Conservation (phyloP, 2,797 vertebrate species). For the Loriculus beryllinus region DNA sequence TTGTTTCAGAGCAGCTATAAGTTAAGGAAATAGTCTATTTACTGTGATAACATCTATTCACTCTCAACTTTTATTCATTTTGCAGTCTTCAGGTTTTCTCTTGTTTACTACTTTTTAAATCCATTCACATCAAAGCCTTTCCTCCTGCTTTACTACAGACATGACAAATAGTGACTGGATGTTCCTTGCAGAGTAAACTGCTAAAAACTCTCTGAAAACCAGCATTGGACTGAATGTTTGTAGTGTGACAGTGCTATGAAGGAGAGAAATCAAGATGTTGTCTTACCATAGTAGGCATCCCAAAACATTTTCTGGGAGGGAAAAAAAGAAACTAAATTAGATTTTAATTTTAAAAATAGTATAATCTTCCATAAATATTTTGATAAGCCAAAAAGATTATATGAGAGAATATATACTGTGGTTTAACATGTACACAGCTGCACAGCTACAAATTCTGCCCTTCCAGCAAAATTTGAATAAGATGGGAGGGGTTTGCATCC, state of each 20-base stretch:
- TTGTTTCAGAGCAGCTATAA: neutral
- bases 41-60: neutral
- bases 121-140: neutral
- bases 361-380: neutral
- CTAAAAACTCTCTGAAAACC: neutral
- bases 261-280: neutral
- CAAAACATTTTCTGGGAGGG: constrained; percentile 79
- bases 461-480: neutral
- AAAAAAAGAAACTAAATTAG: neutral
- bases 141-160: neutral
- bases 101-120: neutral
- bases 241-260: neutral
- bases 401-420: neutral
- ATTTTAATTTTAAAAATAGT: neutral
- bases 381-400: neutral
- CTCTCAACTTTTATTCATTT: neutral
- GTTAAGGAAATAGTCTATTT: neutral
- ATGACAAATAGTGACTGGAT: neutral
- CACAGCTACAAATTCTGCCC: neutral
- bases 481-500: neutral
- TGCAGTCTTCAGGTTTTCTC: neutral
- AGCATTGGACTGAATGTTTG: neutral
- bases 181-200: neutral
- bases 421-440: neutral
- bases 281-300: constrained; percentile 80